phyloP scores from a whole-genome alignment of 1,140 invertebrate genomes.

The Heliconius melpomene region DNA sequence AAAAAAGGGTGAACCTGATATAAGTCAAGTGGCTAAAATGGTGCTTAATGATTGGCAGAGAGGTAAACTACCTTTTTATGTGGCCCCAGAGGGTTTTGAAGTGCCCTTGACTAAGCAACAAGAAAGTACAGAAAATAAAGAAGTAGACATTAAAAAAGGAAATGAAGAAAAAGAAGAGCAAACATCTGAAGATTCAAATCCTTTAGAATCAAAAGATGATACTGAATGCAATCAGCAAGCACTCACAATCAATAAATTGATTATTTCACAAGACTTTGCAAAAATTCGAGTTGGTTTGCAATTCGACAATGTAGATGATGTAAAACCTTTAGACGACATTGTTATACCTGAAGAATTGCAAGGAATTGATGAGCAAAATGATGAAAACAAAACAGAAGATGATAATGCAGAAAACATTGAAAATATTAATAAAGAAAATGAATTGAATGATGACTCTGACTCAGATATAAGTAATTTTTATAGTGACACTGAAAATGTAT shows the following conservation, averaged over 20 bases:
- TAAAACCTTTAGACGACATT: slow-evolving; percentile 82
- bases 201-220: neutral
- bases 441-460: slow-evolving; percentile 78
- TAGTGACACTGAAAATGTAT: slow-evolving; percentile 82
- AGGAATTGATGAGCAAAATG: slow-evolving; percentile 71
- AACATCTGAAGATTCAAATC: slow-evolving; percentile 43
- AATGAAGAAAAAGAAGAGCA: slow-evolving; percentile 39
- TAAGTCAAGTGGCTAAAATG: slow-evolving; percentile 94
- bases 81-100: slow-evolving; percentile 90
- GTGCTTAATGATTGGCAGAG: slow-evolving; percentile 99
- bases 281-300: slow-evolving; percentile 89
- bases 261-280: slow-evolving; percentile 88
- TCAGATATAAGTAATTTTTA: slow-evolving; percentile 84
- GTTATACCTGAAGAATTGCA: slow-evolving; percentile 81
- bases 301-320: slow-evolving; percentile 86
- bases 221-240: slow-evolving; percentile 42
- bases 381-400: slow-evolving; percentile 57
- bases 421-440: slow-evolving; percentile 77
- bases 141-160: slow-evolving; percentile 27
- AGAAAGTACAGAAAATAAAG: slow-evolving; percentile 45
- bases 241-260: slow-evolving; percentile 72
- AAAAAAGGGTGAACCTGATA: slow-evolving; percentile 98
- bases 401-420: slow-evolving; percentile 73
- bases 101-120: slow-evolving; percentile 79
- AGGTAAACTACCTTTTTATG: slow-evolving; percentile 97